Percentiles rank a stretch among this genome's conserved stretches.
phyloP scores from a whole-genome alignment of 2,888 invertebrate species.

The Tortricodes alternella region DNA sequence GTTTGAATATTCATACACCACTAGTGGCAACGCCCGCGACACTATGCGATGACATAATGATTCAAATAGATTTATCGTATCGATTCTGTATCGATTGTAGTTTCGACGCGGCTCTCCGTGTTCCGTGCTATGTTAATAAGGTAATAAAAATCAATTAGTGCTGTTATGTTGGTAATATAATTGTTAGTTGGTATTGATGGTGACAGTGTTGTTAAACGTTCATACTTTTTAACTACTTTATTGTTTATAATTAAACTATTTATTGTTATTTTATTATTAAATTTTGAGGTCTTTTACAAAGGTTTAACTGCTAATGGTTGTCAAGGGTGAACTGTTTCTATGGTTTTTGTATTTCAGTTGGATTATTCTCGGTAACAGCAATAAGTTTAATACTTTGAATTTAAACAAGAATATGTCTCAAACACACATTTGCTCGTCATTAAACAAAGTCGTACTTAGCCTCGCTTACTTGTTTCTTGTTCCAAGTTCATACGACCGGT shows the following conservation, averaged over 20 bases:
- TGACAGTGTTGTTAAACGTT: background rate
- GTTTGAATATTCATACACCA: conserved; percentile 59
- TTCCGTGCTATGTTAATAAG: conserved; percentile 26
- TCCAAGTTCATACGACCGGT: conserved; percentile 42
- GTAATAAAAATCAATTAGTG: conserved; percentile 26
- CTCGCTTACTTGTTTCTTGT: conserved; percentile 32
- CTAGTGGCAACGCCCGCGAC: conserved; percentile 57
- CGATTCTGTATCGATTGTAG: conserved; percentile 41
- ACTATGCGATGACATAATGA: conserved; percentile 72
- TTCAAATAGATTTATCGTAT: conserved; percentile 60
- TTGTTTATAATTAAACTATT: background rate
- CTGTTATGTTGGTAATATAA: conserved; percentile 22
- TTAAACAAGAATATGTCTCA: background rate
- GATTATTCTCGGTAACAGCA: too few species aligned
- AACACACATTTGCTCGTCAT: background rate
- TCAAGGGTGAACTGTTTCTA: too few species aligned
- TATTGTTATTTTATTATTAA: too few species aligned
- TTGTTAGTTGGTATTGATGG: conserved; percentile 12
- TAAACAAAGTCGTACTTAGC: conserved; percentile 32
- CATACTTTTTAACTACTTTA: background rate
- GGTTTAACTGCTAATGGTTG: too few species aligned
- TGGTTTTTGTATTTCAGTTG: too few species aligned
- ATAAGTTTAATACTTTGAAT: background rate
- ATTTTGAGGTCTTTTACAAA: too few species aligned
- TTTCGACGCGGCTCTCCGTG: conserved; percentile 33